Base-by-base conservation (phyloP, 92 coral and sea anemone genomes). In the Phenganax stokvisi region DNA sequence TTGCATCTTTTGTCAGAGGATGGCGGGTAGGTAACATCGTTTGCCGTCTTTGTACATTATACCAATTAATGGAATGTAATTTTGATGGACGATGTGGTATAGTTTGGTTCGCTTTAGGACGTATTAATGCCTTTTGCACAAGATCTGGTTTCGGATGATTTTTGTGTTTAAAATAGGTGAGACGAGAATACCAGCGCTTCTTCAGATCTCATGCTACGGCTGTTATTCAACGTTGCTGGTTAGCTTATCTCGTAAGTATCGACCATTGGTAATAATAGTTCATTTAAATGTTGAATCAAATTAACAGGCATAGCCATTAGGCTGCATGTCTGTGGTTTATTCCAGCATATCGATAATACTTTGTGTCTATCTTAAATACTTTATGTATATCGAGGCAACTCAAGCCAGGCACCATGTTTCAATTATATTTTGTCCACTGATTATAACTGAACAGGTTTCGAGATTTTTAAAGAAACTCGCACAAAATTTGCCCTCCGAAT, bases 141-240 rank as follows among this genome's bases (percentile, higher is more conserved):
- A 6, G 27, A 61, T 61, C 28, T 37, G 5, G 47, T 37, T 37
- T 37, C 47, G 47, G 28, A 15, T 61, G 16, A 8, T 61, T 61
- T n/a, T 74, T 74, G 12, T 53, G 30, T 17, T n/a, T 10, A 79
- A 60, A 16, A 37, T 54, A 88, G 97, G 90, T 92, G 76, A 86
- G 97, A 71, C 89, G 89, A 71, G 81, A 84, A 68, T 93, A 88
- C 59, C 75, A 75, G 57, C 92, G 97, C 6, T 91, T 88, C 87
- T 93, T 93, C 77, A 87, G 93, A 77, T 84, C 88, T 57, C 88
- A 93, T 80, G 98, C 98, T 2, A 96, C 97, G 8, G 97, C 96
- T 25, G 92, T 91, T 86, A 89, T 93, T 69, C 92, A 91, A 86
- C 90, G 85, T 68, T 93, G 92, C 77, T 87, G 92, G 59, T 83